Percentiles rank a stretch among this genome's conserved stretches.
Conservation (phyloP, 2,113 vertebrate genomes). For the Onychorhynchus coronatus region DNA sequence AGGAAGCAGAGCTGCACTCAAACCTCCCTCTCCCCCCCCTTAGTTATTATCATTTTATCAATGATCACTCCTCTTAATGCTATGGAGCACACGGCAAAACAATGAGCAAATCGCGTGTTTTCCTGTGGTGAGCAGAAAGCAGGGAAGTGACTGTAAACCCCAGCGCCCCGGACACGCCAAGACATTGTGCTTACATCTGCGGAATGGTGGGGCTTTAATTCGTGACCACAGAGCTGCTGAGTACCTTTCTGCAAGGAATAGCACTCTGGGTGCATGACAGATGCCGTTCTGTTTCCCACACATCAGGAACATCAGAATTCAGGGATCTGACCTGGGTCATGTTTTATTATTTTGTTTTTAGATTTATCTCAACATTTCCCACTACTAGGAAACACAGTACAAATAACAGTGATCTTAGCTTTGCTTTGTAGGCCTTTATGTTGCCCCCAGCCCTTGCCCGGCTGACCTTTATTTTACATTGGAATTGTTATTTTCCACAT, state of each 20-base stretch:
- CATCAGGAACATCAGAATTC: background rate
- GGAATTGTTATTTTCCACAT: background rate
- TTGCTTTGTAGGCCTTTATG: background rate
- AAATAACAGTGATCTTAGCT: background rate
- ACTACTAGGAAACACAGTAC: background rate
- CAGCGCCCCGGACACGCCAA: accelerated
- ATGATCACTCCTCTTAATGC: background rate
- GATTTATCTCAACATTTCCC: background rate
- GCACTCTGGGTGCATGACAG: background rate
- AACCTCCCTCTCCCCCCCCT: background rate
- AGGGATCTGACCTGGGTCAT: background rate
- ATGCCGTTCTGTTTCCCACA: background rate
- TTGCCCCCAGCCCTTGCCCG: accelerated
- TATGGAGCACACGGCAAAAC: background rate
- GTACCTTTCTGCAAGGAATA: background rate
- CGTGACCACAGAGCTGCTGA: background rate
- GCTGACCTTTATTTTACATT: background rate
- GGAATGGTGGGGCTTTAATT: background rate
- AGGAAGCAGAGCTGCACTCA: background rate
- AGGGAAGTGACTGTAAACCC: background rate
- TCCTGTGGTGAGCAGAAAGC: background rate
- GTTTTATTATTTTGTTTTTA: background rate
- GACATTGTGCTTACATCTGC: background rate
- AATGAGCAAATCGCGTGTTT: background rate
- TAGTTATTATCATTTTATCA: constrained; percentile 11